A percentile compares a stretch with the other conserved stretches of the same genome.
Evolutionary conservation across 2,797 vertebrate species (phyloP).

Genomic region (Lithobates sylvaticus): DNA sequence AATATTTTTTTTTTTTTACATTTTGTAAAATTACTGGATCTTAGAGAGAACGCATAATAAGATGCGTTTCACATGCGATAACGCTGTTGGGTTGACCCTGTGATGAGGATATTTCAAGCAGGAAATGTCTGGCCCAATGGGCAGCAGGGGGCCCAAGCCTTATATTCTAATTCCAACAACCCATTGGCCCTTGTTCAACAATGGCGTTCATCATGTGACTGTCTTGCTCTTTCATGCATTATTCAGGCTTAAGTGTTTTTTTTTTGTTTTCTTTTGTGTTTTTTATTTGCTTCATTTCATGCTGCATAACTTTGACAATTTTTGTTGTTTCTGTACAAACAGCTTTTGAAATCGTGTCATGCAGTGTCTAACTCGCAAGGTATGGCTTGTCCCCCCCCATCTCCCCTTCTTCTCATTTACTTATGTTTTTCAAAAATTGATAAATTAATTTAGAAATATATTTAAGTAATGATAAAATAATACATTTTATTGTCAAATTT

Average conservation of each 20-base stretch:
- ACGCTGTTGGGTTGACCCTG: not conserved
- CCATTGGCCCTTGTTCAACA: not conserved
- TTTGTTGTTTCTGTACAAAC: slow-evolving; percentile 87
- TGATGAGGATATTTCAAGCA: not conserved
- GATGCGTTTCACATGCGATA: not conserved
- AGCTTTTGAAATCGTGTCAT: slow-evolving; percentile 99
- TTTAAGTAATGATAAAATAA: not conserved
- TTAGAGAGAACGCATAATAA: too few species aligned
- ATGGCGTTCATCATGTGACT: not conserved
- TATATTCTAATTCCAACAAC: not conserved
- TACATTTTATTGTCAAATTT: not conserved
- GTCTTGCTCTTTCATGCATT: slow-evolving; percentile 67
- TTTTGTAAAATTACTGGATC: too few species aligned
- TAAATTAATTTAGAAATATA: too few species aligned
- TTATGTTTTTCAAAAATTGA: not conserved
- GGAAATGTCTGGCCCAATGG: not conserved
- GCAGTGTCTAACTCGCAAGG: slow-evolving; percentile 97
- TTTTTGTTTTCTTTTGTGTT: slow-evolving; percentile 62
- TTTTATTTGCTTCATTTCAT: slow-evolving; percentile 84
- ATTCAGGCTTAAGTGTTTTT: slow-evolving; percentile 71
- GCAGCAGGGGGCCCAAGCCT: not conserved
- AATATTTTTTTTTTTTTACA: too few species aligned
- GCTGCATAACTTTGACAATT: slow-evolving; percentile 81
- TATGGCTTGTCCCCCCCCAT: slow-evolving; percentile 83
- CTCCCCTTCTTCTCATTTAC: slow-evolving; percentile 51